Conservation (phyloP, 1,140 invertebrate genomes). For the Tetramorium simillimum region DNA sequence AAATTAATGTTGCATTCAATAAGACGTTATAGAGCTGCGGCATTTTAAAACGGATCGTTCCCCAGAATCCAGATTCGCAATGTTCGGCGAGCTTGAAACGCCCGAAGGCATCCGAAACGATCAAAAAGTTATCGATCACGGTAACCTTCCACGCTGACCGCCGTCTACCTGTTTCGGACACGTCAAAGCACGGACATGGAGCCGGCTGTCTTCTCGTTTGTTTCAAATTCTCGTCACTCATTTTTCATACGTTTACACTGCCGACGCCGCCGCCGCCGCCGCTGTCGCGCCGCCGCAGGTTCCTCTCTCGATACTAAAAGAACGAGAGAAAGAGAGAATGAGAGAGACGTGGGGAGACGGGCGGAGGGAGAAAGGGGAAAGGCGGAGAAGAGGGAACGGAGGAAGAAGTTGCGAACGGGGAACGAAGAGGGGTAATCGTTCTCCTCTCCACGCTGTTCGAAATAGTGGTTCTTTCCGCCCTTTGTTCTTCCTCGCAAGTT, state of each 20-base stretch:
- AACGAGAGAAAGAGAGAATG: not conserved
- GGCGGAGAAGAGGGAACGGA: conserved; percentile 3
- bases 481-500: conserved; percentile 80
- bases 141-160: conserved; percentile 44
- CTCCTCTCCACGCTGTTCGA: conserved; percentile 64
- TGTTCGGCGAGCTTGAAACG: conserved; percentile 36
- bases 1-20: conserved; percentile 17
- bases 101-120: conserved; percentile 21
- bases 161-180: conserved; percentile 69
- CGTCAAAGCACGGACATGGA: conserved; percentile 65
- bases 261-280: conserved; percentile 6
- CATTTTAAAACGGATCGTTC: conserved; percentile 25
- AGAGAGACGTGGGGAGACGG: conserved; percentile 13
- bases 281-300: conserved; percentile 23
- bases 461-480: conserved; percentile 78
- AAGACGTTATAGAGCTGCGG: not conserved
- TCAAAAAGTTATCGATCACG: conserved; percentile 68
- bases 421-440: conserved; percentile 55
- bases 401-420: conserved; percentile 14
- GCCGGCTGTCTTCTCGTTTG: conserved; percentile 80
- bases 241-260: conserved; percentile 80
- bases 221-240: conserved; percentile 82
- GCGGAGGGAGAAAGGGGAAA: not conserved
- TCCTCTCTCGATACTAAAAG: conserved; percentile 42
- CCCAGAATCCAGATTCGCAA: conserved; percentile 42